Percentiles rank a stretch among this genome's conserved stretches.
phyloP scores from a whole-genome alignment of 1,140 invertebrate genomes.

The Trigoniulus corallinus region DNA sequence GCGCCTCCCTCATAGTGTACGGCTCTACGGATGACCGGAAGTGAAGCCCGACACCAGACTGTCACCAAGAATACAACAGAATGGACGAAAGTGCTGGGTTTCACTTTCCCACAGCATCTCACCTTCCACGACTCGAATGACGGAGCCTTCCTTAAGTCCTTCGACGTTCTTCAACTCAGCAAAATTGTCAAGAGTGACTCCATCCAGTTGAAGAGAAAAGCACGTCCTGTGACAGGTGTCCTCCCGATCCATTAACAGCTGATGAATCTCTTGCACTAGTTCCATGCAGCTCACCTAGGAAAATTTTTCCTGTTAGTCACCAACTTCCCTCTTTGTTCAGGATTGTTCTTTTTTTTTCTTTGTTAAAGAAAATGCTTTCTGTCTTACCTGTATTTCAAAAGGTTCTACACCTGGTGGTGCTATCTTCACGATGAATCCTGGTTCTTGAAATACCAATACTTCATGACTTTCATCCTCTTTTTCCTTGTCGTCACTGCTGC shows the following conservation, averaged over 20 bases:
- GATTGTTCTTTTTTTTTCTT: not conserved
- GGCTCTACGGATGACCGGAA: conserved; percentile 84
- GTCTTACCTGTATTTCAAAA: conserved; percentile 73
- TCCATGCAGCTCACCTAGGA: conserved; percentile 86
- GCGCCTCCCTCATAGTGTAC: conserved; percentile 91
- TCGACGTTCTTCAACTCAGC: conserved; percentile 93
- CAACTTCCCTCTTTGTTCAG: not conserved
- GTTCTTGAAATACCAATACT: conserved; percentile 57
- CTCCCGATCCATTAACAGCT: conserved; percentile 91
- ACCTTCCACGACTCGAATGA: conserved; percentile 64
- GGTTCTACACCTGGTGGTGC: conserved; percentile 70
- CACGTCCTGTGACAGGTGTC: conserved; percentile 96
- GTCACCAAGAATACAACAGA: conserved; percentile 33
- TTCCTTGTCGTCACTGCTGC: not conserved
- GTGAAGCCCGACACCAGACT: too few relatives aligned
- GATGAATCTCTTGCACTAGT: conserved; percentile 96
- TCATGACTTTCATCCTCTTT: not conserved
- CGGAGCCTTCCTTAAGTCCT: conserved; percentile 81
- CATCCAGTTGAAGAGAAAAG: conserved; percentile 89
- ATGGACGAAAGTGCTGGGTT: too few relatives aligned
- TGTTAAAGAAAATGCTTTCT: conserved; percentile 4
- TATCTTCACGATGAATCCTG: conserved; percentile 84
- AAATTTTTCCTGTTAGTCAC: not conserved
- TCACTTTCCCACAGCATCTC: not conserved
- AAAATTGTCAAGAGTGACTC: conserved; percentile 89